Conservation (phyloP, 2,888 invertebrate species). For the Caenorhabditis parvicauda region DNA sequence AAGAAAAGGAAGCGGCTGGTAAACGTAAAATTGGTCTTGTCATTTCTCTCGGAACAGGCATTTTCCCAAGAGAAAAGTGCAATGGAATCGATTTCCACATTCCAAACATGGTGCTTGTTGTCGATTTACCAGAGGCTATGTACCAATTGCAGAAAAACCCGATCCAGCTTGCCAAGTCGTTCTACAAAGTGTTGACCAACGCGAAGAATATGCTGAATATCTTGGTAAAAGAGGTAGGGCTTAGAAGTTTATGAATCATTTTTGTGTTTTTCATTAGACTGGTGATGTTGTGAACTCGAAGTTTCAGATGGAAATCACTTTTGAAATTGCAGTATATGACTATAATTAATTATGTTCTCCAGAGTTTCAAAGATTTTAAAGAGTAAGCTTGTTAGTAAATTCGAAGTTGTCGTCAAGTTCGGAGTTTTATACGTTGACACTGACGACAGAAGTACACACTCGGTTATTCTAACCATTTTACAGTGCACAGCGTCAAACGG, state of each 20-base stretch:
- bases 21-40: slow-evolving; percentile 31
- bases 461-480: not conserved
- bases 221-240: slow-evolving; percentile 24
- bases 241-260: not conserved
- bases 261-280: not conserved
- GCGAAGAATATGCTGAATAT: slow-evolving; percentile 27
- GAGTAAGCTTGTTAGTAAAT: no score
- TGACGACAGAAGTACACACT: not conserved
- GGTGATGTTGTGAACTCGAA: no score
- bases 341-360: no score
- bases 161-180: slow-evolving; percentile 22
- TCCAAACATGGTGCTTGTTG: slow-evolving; percentile 11
- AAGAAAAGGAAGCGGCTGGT: slow-evolving; percentile 15
- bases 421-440: no score
- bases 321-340: no score
- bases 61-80: slow-evolving; percentile 29
- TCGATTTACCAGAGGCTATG: no score
- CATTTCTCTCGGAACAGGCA: slow-evolving; percentile 35
- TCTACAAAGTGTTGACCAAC: slow-evolving; percentile 19
- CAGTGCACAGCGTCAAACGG: slow-evolving; percentile 40
- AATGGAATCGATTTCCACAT: slow-evolving; percentile 35
- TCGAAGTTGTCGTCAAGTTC: no score
- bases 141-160: slow-evolving; percentile 30
- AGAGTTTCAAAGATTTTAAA: no score
- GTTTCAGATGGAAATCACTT: no score